These are phyloP conservation scores for Piliocolobus tephrosceles DNA, from an alignment of 2,113 vertebrate species.

Conservation along the genomic window DNA sequence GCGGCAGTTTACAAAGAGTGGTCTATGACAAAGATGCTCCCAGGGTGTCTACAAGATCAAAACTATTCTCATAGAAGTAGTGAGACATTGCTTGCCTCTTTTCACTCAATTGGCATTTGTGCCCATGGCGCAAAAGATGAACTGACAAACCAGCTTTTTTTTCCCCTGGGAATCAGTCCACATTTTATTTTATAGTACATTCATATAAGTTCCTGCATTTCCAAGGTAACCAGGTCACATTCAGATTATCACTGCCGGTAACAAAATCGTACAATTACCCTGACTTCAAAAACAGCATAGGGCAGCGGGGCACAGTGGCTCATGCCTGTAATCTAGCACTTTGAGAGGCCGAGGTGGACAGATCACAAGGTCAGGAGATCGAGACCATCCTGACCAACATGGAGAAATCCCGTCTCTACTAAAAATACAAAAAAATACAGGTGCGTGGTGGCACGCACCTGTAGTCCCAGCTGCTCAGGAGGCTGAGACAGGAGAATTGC, in stretches of 20 bases:
- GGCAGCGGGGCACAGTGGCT: no score
- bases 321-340: no score
- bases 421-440: no score
- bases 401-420: no score
- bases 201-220: conserved; percentile 70
- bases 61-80: neutral
- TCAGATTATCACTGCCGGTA: conserved; percentile 65
- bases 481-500: no score
- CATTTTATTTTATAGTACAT: conserved; percentile 81
- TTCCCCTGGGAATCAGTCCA: conserved; percentile 36
- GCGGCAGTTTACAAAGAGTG: neutral
- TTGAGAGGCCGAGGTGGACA: no score
- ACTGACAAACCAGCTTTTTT: no score
- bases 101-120: neutral
- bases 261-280: conserved; percentile 65
- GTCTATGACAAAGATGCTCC: neutral
- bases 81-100: neutral
- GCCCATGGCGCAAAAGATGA: neutral
- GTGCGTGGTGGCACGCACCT: no score
- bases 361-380: no score
- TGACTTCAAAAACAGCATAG: conserved; percentile 65
- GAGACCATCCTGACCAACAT: no score
- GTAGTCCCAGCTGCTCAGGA: no score
- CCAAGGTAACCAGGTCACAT: conserved; percentile 59
- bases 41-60: neutral